These are phyloP conservation scores for Rhineura floridana DNA, from an alignment of 2,113 vertebrate genomes.

Conservation along the genomic window DNA sequence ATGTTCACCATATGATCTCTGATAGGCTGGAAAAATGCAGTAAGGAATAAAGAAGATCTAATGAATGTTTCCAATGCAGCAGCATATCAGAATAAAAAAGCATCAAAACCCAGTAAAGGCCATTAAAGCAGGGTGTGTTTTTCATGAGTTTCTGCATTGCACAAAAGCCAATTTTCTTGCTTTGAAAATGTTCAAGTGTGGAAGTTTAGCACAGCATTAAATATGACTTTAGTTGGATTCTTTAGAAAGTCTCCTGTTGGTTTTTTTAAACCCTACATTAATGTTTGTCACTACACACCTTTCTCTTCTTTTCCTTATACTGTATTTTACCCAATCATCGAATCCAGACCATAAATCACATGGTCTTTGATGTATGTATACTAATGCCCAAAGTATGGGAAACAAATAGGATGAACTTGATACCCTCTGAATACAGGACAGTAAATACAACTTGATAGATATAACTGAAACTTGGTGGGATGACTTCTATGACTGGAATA, in stretches of 20 bases:
- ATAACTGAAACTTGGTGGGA: too few species aligned
- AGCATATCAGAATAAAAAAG: neutral
- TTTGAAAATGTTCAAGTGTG: neutral
- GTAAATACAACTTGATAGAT: too few species aligned
- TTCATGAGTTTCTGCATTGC: neutral
- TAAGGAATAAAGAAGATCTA: neutral
- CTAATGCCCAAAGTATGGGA: too few species aligned
- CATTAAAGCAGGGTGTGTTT: neutral
- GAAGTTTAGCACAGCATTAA: neutral
- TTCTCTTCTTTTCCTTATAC: neutral
- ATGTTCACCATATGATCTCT: neutral
- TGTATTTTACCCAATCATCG: neutral
- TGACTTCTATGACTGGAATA: too few species aligned
- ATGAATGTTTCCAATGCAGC: neutral
- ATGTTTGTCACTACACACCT: neutral
- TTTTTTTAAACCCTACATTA: neutral
- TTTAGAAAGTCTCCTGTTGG: neutral
- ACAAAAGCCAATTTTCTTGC: neutral
- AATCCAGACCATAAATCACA: too few species aligned
- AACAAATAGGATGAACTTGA: too few species aligned
- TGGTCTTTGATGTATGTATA: too few species aligned
- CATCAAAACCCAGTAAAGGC: neutral
- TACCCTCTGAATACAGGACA: too few species aligned
- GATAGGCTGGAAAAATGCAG: neutral
- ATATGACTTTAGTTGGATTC: neutral